phyloP scores from a whole-genome alignment of 1,140 invertebrate species.

The Rhopalosiphum padi region DNA sequence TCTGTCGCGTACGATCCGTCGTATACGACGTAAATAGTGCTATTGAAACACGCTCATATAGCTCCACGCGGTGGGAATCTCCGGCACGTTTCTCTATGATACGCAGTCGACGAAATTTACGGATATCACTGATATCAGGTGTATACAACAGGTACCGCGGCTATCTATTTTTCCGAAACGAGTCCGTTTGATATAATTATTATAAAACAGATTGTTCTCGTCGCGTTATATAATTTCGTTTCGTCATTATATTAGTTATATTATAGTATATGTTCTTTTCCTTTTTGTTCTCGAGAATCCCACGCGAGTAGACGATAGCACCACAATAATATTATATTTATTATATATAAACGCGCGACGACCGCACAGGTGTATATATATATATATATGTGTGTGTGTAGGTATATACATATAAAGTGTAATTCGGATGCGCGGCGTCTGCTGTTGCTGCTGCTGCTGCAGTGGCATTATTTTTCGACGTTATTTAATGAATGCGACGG shows the following conservation, averaged over 20 bases:
- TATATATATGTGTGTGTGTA: no score
- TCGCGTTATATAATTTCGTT: background rate
- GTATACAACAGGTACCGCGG: background rate
- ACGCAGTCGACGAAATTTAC: no score
- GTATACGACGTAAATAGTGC: no score
- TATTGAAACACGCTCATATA: background rate
- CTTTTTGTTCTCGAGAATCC: conserved; percentile 31
- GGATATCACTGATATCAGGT: background rate
- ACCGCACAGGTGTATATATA: background rate
- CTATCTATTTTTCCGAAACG: background rate
- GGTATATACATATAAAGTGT: background rate
- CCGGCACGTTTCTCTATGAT: no score
- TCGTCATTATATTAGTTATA: background rate
- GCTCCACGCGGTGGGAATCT: background rate
- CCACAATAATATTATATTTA: background rate
- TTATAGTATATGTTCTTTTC: background rate
- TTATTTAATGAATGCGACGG: conserved; percentile 9
- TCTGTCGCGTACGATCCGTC: no score
- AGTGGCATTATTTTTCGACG: conserved; percentile 35
- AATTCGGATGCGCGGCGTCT: background rate
- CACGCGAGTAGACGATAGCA: background rate
- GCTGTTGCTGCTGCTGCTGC: background rate
- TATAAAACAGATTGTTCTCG: conserved; percentile 42
- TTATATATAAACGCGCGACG: background rate
- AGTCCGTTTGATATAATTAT: background rate